A percentile compares a stretch with the other conserved stretches of the same genome.
These are phyloP conservation scores for Ormyrus nitidulus DNA, from an alignment of 2,888 invertebrate species.

Conservation along the genomic window DNA sequence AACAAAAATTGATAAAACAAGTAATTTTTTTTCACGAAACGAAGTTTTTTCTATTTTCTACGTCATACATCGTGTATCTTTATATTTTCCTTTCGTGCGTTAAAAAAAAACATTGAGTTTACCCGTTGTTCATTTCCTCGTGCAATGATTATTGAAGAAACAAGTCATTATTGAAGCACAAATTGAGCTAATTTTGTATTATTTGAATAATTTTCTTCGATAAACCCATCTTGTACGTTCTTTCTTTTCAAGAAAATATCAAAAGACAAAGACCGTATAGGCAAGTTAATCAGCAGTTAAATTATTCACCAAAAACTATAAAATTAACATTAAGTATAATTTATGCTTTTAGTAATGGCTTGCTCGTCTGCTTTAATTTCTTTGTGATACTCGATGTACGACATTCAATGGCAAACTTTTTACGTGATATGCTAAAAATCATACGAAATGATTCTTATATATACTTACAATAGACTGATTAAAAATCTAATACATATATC, in stretches of 20 bases:
- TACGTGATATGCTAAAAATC: constrained; percentile 23
- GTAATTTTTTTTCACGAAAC: constrained; percentile 40
- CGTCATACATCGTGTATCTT: constrained; percentile 51
- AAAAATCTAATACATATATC: constrained; percentile 2
- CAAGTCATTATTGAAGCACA: no score
- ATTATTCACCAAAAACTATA: not conserved
- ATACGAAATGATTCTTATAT: not conserved
- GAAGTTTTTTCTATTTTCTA: constrained; percentile 14
- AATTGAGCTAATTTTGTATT: no score
- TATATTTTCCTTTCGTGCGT: not conserved
- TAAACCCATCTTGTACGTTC: no score
- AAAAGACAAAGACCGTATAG: not conserved
- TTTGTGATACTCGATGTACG: constrained; percentile 48
- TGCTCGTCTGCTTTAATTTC: no score
- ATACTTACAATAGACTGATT: no score
- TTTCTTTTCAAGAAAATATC: no score
- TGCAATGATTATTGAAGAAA: no score
- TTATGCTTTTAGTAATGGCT: not conserved
- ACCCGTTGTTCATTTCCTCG: no score
- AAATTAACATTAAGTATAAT: not conserved
- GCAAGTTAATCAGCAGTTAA: not conserved
- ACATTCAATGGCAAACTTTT: constrained; percentile 45
- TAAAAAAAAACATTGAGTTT: not conserved
- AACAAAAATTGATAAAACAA: constrained; percentile 53
- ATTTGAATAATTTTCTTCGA: no score